Evolutionary conservation across 2,888 invertebrate genomes (phyloP).

Genomic region (Pachymerium ferrugineum): DNA sequence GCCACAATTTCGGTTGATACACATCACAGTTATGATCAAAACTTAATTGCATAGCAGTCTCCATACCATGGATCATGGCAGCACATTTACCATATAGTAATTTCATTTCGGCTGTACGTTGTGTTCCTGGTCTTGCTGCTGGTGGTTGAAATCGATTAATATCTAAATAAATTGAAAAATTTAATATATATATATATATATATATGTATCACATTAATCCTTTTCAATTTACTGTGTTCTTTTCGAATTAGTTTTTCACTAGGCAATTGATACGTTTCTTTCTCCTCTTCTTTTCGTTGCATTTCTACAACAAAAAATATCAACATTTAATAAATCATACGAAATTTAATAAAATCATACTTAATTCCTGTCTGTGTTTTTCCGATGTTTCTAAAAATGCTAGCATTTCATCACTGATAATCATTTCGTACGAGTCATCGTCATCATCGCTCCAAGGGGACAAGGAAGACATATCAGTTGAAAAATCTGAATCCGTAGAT

Average conservation of each 20-base stretch:
- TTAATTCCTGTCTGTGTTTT: slow-evolving; percentile 52
- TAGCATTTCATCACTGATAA: slow-evolving; percentile 60
- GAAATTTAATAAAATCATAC: slow-evolving; percentile 37
- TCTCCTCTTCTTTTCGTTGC: neutral
- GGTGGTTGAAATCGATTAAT: too few relatives aligned
- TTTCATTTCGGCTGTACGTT: slow-evolving; percentile 44
- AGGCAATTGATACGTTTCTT: neutral
- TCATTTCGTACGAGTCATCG: slow-evolving; percentile 49
- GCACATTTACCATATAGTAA: slow-evolving; percentile 61
- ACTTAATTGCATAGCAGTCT: slow-evolving; percentile 62
- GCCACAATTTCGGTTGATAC: slow-evolving; percentile 63
- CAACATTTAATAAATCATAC: neutral
- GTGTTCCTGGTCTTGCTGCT: slow-evolving; percentile 43
- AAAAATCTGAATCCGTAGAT: neutral
- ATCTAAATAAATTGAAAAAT: too few relatives aligned
- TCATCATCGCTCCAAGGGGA: neutral
- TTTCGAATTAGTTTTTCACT: neutral
- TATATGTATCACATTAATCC: too few relatives aligned
- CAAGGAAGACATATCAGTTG: neutral
- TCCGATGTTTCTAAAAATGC: slow-evolving; percentile 58
- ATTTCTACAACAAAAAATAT: neutral
- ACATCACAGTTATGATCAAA: slow-evolving; percentile 60
- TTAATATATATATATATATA: too few relatives aligned
- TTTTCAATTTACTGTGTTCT: neutral
- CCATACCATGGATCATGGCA: slow-evolving; percentile 64